A percentile compares a stretch with the other conserved stretches of the same genome.
These are phyloP conservation scores for Trinectes maculatus DNA, from an alignment of 2,113 vertebrate species.

Conservation along the genomic window DNA sequence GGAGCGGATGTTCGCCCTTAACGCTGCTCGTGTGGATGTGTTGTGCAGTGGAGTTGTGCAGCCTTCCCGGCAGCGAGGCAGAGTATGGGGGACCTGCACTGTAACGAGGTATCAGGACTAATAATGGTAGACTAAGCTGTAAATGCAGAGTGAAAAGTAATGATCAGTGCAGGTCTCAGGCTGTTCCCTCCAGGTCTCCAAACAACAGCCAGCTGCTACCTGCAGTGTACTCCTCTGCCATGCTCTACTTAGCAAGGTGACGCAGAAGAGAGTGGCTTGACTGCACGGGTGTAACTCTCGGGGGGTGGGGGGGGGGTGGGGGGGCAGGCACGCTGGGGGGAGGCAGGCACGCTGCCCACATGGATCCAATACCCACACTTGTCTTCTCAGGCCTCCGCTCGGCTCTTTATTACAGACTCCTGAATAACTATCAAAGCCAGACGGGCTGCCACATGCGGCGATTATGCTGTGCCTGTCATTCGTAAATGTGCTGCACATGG, in stretches of 20 bases:
- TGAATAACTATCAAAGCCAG: constrained; percentile 69
- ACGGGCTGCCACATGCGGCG: constrained; percentile 60
- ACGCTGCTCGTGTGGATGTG: constrained; percentile 34
- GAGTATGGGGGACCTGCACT: constrained; percentile 28
- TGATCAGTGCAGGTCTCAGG: constrained; percentile 64
- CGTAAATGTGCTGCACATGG: constrained; percentile 58
- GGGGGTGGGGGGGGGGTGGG: too few species aligned
- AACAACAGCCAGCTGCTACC: constrained; percentile 72
- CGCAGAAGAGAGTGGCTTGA: constrained; percentile 53
- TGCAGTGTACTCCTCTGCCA: constrained; percentile 55
- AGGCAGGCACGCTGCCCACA: constrained; percentile 58
- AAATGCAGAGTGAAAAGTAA: constrained; percentile 72
- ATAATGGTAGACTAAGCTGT: constrained; percentile 63
- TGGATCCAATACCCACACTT: constrained; percentile 62
- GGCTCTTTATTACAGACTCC: constrained; percentile 56
- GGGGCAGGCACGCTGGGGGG: too few species aligned
- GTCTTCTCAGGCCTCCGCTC: constrained; percentile 43
- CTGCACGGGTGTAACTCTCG: constrained; percentile 48
- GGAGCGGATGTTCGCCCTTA: constrained; percentile 66
- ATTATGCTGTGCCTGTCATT: constrained; percentile 65
- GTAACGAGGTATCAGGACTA: constrained; percentile 36
- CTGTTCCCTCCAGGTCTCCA: constrained; percentile 43
- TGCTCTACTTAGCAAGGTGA: constrained; percentile 75
- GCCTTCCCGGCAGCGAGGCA: constrained; percentile 4
- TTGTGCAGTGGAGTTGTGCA: constrained; percentile 16